These are phyloP conservation scores for Hyaena hyaena DNA, from an alignment of 2,113 vertebrate genomes.

Conservation along the genomic window DNA sequence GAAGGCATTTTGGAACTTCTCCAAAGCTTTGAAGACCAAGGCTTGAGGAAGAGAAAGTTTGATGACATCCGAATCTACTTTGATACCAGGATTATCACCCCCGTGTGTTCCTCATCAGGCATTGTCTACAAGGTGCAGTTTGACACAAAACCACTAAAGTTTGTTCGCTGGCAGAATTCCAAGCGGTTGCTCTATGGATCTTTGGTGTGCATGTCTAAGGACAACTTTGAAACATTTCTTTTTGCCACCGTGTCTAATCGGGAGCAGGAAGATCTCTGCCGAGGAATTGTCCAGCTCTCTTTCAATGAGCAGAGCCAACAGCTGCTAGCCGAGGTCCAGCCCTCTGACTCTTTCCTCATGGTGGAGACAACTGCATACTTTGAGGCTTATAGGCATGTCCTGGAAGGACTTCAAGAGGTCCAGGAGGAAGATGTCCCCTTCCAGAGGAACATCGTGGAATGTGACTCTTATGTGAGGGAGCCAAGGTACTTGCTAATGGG, in stretches of 20 bases:
- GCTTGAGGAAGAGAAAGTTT: slow-evolving; percentile 87
- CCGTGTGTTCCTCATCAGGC: slow-evolving; percentile 88
- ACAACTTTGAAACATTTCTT: slow-evolving; percentile 94
- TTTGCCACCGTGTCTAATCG: slow-evolving; percentile 94
- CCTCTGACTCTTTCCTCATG: slow-evolving; percentile 93
- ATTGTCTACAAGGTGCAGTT: slow-evolving; percentile 93
- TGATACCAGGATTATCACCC: slow-evolving; percentile 87
- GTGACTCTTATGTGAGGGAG: slow-evolving; percentile 85
- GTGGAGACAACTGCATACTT: slow-evolving; percentile 97
- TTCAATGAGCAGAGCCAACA: slow-evolving; percentile 90
- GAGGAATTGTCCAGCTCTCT: slow-evolving; percentile 89
- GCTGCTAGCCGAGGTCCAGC: slow-evolving; percentile 85
- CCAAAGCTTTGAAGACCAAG: slow-evolving; percentile 83
- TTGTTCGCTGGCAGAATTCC: slow-evolving; percentile 95
- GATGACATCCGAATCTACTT: slow-evolving; percentile 94
- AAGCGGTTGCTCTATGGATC: slow-evolving; percentile 95
- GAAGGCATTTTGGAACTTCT: slow-evolving; percentile 93
- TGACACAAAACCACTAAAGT: slow-evolving; percentile 89
- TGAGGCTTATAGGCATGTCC: slow-evolving; percentile 95
- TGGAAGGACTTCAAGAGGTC: slow-evolving; percentile 93
- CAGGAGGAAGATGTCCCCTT: slow-evolving; percentile 91
- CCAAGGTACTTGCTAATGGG: slow-evolving; percentile 88
- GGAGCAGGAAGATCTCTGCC: slow-evolving; percentile 83
- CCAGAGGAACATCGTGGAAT: slow-evolving; percentile 96
- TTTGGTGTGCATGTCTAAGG: slow-evolving; percentile 94